Percentiles rank a stretch among this genome's conserved stretches.
Evolutionary conservation across 2,113 vertebrate genomes (phyloP).

Genomic region (Mus pahari): DNA sequence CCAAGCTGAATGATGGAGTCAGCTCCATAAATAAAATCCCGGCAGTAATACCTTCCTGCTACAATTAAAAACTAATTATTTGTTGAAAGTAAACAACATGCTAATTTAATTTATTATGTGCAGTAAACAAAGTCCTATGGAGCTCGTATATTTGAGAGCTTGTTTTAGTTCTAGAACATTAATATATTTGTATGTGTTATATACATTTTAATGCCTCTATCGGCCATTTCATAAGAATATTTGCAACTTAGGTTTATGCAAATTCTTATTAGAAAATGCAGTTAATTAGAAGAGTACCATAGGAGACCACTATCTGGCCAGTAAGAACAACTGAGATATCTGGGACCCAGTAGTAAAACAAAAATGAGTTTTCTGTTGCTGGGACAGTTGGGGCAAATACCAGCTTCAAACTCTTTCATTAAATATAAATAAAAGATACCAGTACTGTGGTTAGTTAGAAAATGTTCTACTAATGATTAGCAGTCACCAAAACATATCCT

Average conservation of each 20-base stretch:
- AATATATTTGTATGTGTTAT: background rate
- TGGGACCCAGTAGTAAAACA: conserved; percentile 81
- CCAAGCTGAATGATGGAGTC: conserved; percentile 65
- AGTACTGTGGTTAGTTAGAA: conserved; percentile 18
- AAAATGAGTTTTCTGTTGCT: conserved; percentile 81
- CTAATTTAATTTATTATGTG: conserved; percentile 71
- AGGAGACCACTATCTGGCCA: conserved; percentile 74
- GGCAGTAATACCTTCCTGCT: conserved; percentile 75
- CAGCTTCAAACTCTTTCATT: conserved; percentile 84
- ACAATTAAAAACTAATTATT: conserved; percentile 86
- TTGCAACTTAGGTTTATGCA: conserved; percentile 66
- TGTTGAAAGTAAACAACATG: conserved; percentile 79
- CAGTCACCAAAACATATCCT: background rate
- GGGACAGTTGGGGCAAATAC: conserved; percentile 81
- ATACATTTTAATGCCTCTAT: conserved; percentile 33
- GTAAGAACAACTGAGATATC: conserved; percentile 78
- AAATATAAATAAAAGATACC: conserved; percentile 69
- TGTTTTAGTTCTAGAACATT: conserved; percentile 59
- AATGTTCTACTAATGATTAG: background rate
- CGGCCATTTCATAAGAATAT: conserved; percentile 68
- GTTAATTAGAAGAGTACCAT: conserved; percentile 36
- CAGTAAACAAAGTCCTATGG: conserved; percentile 58
- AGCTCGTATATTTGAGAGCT: conserved; percentile 57
- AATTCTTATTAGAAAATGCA: conserved; percentile 78
- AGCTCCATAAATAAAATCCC: conserved; percentile 76